These are phyloP conservation scores for Laspeyria flexula DNA, from an alignment of 2,888 invertebrate species.

Conservation along the genomic window DNA sequence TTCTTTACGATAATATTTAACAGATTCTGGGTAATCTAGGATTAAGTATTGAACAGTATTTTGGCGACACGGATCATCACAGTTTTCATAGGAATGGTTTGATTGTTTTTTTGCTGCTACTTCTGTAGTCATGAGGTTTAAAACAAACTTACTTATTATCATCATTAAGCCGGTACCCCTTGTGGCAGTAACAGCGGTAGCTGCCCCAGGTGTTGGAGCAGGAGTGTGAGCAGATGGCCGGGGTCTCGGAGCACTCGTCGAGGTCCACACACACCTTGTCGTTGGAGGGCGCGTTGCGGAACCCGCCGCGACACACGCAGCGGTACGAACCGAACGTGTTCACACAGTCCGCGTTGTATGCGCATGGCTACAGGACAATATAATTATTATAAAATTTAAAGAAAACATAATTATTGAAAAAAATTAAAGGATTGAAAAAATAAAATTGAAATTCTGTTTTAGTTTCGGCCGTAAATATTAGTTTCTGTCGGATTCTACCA, in stretches of 20 bases:
- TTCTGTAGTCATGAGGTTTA: too few species aligned
- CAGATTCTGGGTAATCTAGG: too few species aligned
- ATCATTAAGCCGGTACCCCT: constrained; percentile 91
- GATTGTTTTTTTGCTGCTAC: too few species aligned
- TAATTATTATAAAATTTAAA: background rate
- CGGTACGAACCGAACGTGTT: constrained; percentile 81
- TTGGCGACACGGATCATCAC: too few species aligned
- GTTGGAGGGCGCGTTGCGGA: constrained; percentile 74
- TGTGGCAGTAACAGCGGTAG: constrained; percentile 95
- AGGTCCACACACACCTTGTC: constrained; percentile 87
- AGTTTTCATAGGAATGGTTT: too few species aligned
- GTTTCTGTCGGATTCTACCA: too few species aligned
- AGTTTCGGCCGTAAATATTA: too few species aligned
- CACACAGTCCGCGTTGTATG: constrained; percentile 73
- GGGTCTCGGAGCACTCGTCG: constrained; percentile 88
- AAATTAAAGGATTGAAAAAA: too few species aligned
- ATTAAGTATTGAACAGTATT: too few species aligned
- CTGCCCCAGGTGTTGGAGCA: constrained; percentile 97
- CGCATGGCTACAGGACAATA: constrained; percentile 64
- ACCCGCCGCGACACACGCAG: constrained; percentile 75
- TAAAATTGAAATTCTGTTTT: too few species aligned
- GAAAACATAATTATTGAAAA: too few species aligned
- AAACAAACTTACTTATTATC: constrained; percentile 89
- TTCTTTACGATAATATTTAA: too few species aligned
- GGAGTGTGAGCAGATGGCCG: constrained; percentile 90